phyloP scores from a whole-genome alignment of 53 echinoderm and acorn worm genomes.

The Echinarachnius parma region DNA sequence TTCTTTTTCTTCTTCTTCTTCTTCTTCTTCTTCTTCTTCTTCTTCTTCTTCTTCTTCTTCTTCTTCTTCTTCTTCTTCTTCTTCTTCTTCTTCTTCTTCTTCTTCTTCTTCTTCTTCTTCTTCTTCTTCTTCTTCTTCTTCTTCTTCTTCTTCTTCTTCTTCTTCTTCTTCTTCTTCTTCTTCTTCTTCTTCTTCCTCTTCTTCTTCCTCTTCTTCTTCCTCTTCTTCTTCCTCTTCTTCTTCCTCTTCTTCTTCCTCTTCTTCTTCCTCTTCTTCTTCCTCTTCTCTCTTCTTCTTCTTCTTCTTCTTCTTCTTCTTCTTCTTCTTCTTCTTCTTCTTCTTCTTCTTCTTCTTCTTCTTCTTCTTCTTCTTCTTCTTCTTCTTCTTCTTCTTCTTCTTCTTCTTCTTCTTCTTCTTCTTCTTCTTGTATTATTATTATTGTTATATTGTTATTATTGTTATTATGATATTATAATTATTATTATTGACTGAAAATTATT shows the following conservation, averaged over 20 bases:
- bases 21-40: not conserved
- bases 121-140: not conserved
- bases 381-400: not conserved
- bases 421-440: too few species aligned
- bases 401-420: not conserved
- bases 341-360: not conserved
- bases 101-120: not conserved
- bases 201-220: not conserved
- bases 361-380: not conserved
- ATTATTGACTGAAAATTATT: too few species aligned
- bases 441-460: too few species aligned
- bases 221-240: not conserved
- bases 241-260: not conserved
- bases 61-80: not conserved
- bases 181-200: not conserved
- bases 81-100: not conserved
- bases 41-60: not conserved
- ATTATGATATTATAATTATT: too few species aligned
- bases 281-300: not conserved
- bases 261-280: not conserved
- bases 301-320: not conserved
- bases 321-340: not conserved
- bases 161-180: not conserved
- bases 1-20: not conserved
- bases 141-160: not conserved